These are phyloP conservation scores for Periophthalmodon schlosseri DNA, from an alignment of 2,113 vertebrate genomes.

Conservation along the genomic window DNA sequence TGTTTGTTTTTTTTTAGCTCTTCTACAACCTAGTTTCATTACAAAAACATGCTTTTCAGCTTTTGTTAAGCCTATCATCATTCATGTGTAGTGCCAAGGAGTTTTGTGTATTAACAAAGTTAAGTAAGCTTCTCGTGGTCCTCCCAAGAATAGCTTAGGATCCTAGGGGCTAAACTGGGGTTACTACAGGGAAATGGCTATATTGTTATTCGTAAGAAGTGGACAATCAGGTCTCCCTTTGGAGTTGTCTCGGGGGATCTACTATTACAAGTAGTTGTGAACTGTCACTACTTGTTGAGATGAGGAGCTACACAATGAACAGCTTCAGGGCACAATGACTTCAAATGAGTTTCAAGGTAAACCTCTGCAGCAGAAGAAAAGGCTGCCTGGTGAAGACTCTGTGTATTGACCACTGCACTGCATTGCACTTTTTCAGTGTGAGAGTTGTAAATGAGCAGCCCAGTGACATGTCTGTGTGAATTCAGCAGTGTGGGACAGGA, in stretches of 20 bases:
- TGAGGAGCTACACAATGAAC: conserved; percentile 76
- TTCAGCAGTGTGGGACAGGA: conserved; percentile 56
- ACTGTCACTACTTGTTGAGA: conserved; percentile 76
- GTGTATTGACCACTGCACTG: conserved; percentile 78
- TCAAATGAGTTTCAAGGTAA: conserved; percentile 81
- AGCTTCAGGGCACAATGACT: conserved; percentile 76
- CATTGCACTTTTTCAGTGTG: conserved; percentile 47
- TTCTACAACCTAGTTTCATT: not conserved
- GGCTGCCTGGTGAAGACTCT: conserved; percentile 52
- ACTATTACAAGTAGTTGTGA: conserved; percentile 82
- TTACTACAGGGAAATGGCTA: conserved; percentile 68
- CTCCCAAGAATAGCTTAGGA: conserved; percentile 45
- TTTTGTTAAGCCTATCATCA: conserved; percentile 27
- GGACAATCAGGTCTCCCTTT: conserved; percentile 72
- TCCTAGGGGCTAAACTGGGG: conserved; percentile 55
- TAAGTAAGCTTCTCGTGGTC: conserved; percentile 54
- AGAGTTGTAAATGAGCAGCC: conserved; percentile 66
- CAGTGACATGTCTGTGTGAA: conserved; percentile 59
- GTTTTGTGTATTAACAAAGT: conserved; percentile 58
- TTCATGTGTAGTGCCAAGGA: conserved; percentile 40
- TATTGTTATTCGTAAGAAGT: conserved; percentile 77
- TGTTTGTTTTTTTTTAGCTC: not conserved
- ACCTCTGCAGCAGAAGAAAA: conserved; percentile 67
- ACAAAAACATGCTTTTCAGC: conserved; percentile 10
- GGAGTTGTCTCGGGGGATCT: conserved; percentile 61